A percentile compares a stretch with the other conserved stretches of the same genome.
Evolutionary conservation across 2,888 invertebrate genomes (phyloP).

Genomic region (Ethmia dodecea): DNA sequence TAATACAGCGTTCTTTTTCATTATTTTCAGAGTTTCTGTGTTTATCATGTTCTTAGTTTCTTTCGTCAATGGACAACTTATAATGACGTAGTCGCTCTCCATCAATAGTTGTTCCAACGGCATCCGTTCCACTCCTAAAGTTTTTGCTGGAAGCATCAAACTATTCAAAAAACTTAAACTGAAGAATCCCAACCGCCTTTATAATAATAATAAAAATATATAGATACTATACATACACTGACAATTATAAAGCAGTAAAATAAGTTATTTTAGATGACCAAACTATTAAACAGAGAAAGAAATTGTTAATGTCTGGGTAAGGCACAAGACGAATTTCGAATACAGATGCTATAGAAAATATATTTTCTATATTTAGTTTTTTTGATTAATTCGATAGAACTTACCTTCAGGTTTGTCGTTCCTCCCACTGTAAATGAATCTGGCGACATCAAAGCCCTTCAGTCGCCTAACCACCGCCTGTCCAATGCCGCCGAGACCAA

Average conservation of each 20-base stretch:
- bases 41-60: slow-evolving; percentile 86
- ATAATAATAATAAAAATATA: no score
- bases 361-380: no score
- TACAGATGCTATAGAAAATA: no score
- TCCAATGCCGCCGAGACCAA: slow-evolving; percentile 90
- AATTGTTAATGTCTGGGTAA: no score
- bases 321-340: no score
- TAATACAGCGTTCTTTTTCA: slow-evolving; percentile 87
- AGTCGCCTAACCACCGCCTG: slow-evolving; percentile 85
- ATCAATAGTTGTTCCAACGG: slow-evolving; percentile 81
- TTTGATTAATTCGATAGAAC: no score
- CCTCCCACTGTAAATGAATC: slow-evolving; percentile 86
- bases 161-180: no score
- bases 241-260: no score
- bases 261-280: no score
- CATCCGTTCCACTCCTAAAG: slow-evolving; percentile 80
- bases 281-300: no score
- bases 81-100: slow-evolving; percentile 86
- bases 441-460: slow-evolving; percentile 82
- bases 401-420: slow-evolving; percentile 80
- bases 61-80: slow-evolving; percentile 81
- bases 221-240: no score
- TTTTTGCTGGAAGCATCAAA: slow-evolving; percentile 54
- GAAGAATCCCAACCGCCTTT: no score
- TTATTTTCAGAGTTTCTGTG: slow-evolving; percentile 79